Conservation (phyloP, 2,888 invertebrate genomes). For the Dolichopus griseipennis region DNA sequence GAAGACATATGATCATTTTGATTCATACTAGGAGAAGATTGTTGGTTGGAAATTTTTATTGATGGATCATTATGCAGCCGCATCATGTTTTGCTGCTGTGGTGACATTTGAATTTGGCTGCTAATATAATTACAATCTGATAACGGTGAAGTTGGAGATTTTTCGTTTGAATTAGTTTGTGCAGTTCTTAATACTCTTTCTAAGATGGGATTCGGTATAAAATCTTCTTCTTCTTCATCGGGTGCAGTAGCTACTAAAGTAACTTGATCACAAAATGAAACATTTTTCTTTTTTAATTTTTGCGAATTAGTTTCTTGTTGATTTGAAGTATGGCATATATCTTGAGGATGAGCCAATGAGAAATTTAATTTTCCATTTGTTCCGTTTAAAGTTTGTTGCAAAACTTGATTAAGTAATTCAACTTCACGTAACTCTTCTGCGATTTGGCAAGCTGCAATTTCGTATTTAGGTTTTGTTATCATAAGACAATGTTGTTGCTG, state of each 20-base stretch:
- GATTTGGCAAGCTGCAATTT: slow-evolving; percentile 46
- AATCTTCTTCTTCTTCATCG: slow-evolving; percentile 82
- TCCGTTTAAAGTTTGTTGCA: slow-evolving; percentile 48
- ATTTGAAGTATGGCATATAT: slow-evolving; percentile 32
- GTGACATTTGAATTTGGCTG: slow-evolving; percentile 37
- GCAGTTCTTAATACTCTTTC: slow-evolving; percentile 78
- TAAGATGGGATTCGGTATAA: slow-evolving; percentile 83
- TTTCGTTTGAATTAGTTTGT: slow-evolving; percentile 49
- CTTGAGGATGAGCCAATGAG: not conserved
- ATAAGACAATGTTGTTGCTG: slow-evolving; percentile 26
- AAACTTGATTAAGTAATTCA: slow-evolving; percentile 48
- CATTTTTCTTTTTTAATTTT: slow-evolving; percentile 80
- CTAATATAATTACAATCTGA: too few species aligned
- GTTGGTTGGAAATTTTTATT: slow-evolving; percentile 32
- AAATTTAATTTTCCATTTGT: slow-evolving; percentile 42
- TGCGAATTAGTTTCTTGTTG: slow-evolving; percentile 47
- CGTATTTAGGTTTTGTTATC: slow-evolving; percentile 38
- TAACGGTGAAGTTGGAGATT: slow-evolving; percentile 46
- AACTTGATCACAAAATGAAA: slow-evolving; percentile 91
- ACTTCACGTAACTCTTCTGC: slow-evolving; percentile 51
- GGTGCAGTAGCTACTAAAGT: slow-evolving; percentile 87
- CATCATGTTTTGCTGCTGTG: slow-evolving; percentile 45
- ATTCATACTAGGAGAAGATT: slow-evolving; percentile 12
- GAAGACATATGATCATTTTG: slow-evolving; percentile 19
- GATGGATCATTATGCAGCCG: slow-evolving; percentile 43